A percentile compares a stretch with the other conserved stretches of the same genome.
Evolutionary conservation across 2,113 vertebrate genomes (phyloP).

Genomic region (Procavia capensis): DNA sequence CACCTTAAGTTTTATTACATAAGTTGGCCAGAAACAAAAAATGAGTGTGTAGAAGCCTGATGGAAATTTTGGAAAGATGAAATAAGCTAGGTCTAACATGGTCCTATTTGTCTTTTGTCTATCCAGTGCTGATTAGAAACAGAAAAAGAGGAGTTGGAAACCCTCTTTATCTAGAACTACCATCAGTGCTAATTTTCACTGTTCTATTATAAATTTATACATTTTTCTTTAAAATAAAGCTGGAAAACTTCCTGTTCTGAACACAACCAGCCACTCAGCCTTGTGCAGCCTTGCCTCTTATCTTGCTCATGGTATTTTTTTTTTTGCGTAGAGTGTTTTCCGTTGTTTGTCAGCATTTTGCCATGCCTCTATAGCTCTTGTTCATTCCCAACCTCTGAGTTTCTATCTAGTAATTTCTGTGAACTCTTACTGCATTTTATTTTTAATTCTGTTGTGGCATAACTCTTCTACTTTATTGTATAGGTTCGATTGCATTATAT

Average conservation of each 20-base stretch:
- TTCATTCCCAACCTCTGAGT: neutral
- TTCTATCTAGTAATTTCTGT: neutral
- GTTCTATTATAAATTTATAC: neutral
- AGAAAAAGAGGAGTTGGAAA: conserved; percentile 23
- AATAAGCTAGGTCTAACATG: neutral
- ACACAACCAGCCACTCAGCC: neutral
- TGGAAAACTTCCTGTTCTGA: conserved; percentile 25
- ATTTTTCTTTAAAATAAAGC: conserved; percentile 43
- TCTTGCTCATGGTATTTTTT: neutral
- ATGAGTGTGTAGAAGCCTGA: neutral
- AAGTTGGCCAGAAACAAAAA: conserved; percentile 1
- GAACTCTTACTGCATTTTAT: neutral
- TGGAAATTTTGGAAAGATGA: neutral
- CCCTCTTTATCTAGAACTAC: neutral
- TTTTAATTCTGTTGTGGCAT: conserved; percentile 23
- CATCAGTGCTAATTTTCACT: neutral
- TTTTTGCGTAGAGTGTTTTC: neutral
- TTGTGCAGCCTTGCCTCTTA: neutral
- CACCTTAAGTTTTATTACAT: conserved; percentile 1
- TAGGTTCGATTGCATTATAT: conserved; percentile 32
- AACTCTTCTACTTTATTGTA: conserved; percentile 10
- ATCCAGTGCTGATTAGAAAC: neutral
- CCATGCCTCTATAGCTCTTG: neutral
- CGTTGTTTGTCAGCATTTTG: conserved; percentile 26
- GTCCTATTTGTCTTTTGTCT: neutral